Percentiles rank a stretch among this genome's conserved stretches.
Evolutionary conservation across 2,888 invertebrate genomes (phyloP).

Genomic region (Tupiocoris notatus): DNA sequence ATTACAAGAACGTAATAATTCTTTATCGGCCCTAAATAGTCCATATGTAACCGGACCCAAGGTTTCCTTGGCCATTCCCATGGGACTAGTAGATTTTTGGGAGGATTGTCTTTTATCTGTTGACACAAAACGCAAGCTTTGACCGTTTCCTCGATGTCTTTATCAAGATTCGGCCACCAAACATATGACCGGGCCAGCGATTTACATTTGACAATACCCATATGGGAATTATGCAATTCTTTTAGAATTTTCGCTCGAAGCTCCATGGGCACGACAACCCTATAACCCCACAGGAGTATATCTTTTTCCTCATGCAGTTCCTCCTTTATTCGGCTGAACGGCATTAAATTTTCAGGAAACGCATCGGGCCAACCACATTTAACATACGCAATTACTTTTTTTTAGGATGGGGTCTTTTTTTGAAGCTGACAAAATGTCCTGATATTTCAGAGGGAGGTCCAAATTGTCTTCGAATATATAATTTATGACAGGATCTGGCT

Average conservation of each 20-base stretch:
- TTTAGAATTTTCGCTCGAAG: background rate
- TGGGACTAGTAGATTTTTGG: conserved; percentile 10
- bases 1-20: conserved; percentile 26
- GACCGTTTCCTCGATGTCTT: conserved; percentile 2
- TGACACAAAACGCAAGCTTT: background rate
- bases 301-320: background rate
- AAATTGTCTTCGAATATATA: conserved; percentile 8
- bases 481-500: background rate
- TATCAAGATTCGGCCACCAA: background rate
- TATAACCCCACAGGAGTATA: background rate
- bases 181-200: conserved; percentile 9
- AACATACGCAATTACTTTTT: background rate
- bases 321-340: background rate
- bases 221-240: conserved; percentile 28
- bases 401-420: background rate
- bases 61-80: conserved; percentile 47
- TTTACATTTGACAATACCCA: conserved; percentile 50
- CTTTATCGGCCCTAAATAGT: conserved; percentile 46
- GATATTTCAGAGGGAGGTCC: background rate
- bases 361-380: background rate
- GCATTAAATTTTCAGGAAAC: background rate
- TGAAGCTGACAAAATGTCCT: too few species aligned
- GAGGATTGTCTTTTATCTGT: background rate
- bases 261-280: background rate
- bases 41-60: conserved; percentile 48